Evolutionary conservation across 2,888 invertebrate genomes (phyloP).

Genomic region (Erebia epiphron): DNA sequence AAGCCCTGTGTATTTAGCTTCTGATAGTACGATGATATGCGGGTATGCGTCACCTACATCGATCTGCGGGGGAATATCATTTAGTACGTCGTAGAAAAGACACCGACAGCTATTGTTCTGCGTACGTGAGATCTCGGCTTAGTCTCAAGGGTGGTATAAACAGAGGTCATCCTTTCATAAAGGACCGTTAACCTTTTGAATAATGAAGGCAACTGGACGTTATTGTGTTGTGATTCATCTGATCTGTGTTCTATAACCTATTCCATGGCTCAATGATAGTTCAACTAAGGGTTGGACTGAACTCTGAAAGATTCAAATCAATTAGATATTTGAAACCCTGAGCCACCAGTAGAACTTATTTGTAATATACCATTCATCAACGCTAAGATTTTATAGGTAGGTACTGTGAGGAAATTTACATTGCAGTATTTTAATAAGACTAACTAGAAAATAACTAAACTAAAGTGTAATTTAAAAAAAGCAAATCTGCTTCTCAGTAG

Average conservation of each 20-base stretch:
- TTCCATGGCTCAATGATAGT: no score
- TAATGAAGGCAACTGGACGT: background rate
- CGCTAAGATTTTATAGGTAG: no score
- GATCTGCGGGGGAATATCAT: constrained; percentile 42
- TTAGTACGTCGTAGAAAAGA: constrained; percentile 15
- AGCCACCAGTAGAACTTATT: no score
- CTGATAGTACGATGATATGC: constrained; percentile 47
- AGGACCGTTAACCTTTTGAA: constrained; percentile 12
- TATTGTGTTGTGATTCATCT: constrained; percentile 1
- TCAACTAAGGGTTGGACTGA: no score
- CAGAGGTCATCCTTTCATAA: constrained; percentile 28
- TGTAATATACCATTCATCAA: no score
- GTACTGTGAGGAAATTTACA: no score
- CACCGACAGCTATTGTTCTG: constrained; percentile 21
- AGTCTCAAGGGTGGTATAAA: constrained; percentile 28
- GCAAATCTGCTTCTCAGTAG: no score
- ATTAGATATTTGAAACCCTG: no score
- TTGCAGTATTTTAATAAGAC: no score
- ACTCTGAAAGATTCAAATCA: no score
- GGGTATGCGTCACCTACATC: constrained; percentile 61
- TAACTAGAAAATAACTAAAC: no score
- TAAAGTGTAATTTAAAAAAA: no score
- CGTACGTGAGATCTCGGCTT: constrained; percentile 25
- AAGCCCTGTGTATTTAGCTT: constrained; percentile 52
- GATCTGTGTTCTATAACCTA: background rate